Conservation (phyloP, 1,140 invertebrate species). For the Neodiprion lecontei region DNA sequence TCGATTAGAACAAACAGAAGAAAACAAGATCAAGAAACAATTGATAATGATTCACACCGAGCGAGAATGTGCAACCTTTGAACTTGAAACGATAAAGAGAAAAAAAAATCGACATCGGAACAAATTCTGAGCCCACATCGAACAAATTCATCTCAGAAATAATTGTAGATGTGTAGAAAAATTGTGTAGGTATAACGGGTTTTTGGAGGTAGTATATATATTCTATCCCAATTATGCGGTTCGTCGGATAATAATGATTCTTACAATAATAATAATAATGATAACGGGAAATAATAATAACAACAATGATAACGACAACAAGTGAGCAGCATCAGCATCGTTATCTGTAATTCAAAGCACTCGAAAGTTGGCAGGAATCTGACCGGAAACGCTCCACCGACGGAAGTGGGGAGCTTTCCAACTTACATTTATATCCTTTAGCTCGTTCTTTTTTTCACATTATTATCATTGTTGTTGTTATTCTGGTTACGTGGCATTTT, state of each 20-base stretch:
- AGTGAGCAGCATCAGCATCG: background rate
- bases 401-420: constrained; percentile 5
- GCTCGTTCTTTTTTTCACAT: background rate
- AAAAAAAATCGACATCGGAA: too few relatives aligned
- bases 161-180: too few relatives aligned
- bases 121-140: too few relatives aligned
- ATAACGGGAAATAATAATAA: background rate
- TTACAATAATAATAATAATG: background rate
- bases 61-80: too few relatives aligned
- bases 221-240: background rate
- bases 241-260: background rate
- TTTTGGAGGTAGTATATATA: too few relatives aligned
- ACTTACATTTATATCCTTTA: background rate
- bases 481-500: background rate
- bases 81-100: too few relatives aligned
- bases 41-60: too few relatives aligned
- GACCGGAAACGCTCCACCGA: constrained; percentile 4
- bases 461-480: background rate
- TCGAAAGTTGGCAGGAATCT: constrained; percentile 7
- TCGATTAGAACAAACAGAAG: too few relatives aligned
- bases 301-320: constrained; percentile 4
- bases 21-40: too few relatives aligned
- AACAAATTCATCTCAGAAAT: too few relatives aligned
- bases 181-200: too few relatives aligned
- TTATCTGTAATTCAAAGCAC: constrained; percentile 7